These are phyloP conservation scores for Pristiophorus japonicus DNA, from an alignment of 2,113 vertebrate species.

Conservation along the genomic window DNA sequence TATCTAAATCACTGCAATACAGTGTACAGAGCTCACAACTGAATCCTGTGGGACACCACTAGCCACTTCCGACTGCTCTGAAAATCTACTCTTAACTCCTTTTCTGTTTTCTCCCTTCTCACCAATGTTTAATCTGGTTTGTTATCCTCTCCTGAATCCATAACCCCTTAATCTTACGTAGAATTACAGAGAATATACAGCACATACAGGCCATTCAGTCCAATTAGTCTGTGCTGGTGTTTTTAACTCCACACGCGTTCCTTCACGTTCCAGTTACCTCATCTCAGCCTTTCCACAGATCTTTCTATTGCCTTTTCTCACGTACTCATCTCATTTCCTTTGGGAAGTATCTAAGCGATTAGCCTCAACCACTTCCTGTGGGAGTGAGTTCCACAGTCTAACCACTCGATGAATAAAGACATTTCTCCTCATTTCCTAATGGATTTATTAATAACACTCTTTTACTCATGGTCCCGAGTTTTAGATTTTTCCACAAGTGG, in stretches of 20 bases:
- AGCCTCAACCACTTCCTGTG: not conserved
- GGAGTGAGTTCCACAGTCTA: not conserved
- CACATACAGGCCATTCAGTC: too few relatives aligned
- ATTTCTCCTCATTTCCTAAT: not conserved
- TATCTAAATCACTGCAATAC: not conserved
- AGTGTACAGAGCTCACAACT: not conserved
- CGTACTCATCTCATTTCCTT: not conserved
- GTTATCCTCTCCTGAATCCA: too few relatives aligned
- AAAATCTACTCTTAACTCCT: not conserved
- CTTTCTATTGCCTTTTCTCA: not conserved
- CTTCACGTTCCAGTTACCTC: too few relatives aligned
- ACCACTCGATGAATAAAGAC: not conserved
- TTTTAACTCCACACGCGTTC: too few relatives aligned
- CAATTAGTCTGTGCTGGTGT: too few relatives aligned
- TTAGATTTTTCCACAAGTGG: not conserved
- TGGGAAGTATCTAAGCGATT: too few relatives aligned
- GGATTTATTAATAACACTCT: not conserved
- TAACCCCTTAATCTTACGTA: too few relatives aligned
- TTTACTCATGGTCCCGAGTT: not conserved
- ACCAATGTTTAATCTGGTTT: not conserved
- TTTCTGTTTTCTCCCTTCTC: not conserved
- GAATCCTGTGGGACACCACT: not conserved
- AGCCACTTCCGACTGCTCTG: not conserved
- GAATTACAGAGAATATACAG: too few relatives aligned
- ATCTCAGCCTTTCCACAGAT: too few relatives aligned